A percentile compares a stretch with the other conserved stretches of the same genome.
These are phyloP conservation scores for Cryptoblepharus egeriae DNA, from an alignment of 2,797 vertebrate genomes.

Conservation along the genomic window DNA sequence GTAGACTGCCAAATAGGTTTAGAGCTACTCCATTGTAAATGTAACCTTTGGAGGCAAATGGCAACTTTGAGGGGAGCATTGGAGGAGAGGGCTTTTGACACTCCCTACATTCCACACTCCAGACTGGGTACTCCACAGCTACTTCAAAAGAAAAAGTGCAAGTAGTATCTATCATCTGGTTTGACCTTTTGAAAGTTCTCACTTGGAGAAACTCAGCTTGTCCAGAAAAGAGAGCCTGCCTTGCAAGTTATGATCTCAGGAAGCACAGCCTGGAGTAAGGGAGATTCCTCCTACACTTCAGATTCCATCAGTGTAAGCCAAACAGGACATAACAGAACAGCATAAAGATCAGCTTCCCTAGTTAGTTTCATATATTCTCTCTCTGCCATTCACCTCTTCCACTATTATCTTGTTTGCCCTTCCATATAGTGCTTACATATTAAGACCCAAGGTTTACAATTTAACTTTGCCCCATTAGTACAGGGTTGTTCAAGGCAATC, in stretches of 20 bases:
- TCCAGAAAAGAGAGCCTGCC: background rate
- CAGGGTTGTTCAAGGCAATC: background rate
- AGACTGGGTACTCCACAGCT: too few relatives aligned
- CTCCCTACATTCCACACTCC: too few relatives aligned
- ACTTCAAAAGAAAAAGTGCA: too few relatives aligned
- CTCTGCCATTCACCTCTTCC: rapidly evolving
- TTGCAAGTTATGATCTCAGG: background rate
- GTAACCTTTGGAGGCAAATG: too few relatives aligned
- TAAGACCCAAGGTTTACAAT: background rate
- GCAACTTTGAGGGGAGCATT: too few relatives aligned
- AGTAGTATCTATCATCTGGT: too few relatives aligned
- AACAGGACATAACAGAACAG: background rate
- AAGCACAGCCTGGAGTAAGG: background rate
- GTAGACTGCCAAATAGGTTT: background rate
- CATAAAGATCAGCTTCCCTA: conserved; percentile 15
- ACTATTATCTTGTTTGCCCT: background rate
- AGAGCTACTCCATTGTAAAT: background rate
- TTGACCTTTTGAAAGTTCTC: background rate
- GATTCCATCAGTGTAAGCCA: background rate
- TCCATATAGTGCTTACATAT: background rate
- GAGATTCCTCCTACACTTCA: background rate
- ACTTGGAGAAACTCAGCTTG: background rate
- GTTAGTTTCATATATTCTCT: background rate
- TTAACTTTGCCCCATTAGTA: background rate
- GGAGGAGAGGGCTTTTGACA: too few relatives aligned